Percentiles rank a stretch among this genome's conserved stretches.
Conservation (phyloP, 2,797 vertebrate species). For the Petrocephalus schoutedeni region DNA sequence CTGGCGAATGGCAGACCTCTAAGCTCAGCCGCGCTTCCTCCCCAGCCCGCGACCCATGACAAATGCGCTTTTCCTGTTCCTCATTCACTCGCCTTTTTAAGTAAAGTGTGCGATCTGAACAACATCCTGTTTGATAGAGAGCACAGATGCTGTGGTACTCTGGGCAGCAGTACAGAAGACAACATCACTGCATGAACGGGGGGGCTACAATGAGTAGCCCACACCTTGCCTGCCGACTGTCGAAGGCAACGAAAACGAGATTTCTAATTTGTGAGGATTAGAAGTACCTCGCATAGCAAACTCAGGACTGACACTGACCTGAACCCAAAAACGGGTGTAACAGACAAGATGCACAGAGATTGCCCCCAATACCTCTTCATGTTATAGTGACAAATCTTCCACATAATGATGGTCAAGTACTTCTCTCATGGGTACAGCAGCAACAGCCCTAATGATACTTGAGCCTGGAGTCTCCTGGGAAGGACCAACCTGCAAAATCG, state of each 20-base stretch:
- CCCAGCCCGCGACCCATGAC: background rate
- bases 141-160: background rate
- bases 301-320: background rate
- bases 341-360: background rate
- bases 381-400: background rate
- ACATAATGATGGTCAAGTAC: background rate
- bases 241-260: background rate
- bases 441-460: background rate
- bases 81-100: background rate
- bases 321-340: background rate
- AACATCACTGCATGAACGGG: background rate
- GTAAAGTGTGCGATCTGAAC: slow-evolving; percentile 9
- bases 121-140: slow-evolving; percentile 3
- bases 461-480: background rate
- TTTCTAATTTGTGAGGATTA: background rate
- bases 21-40: background rate
- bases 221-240: background rate
- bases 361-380: no score
- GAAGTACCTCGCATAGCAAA: background rate
- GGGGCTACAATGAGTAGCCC: background rate
- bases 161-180: slow-evolving; percentile 31
- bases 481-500: background rate
- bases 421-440: background rate
- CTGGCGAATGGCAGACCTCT: background rate
- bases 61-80: background rate